A percentile compares a stretch with the other conserved stretches of the same genome.
phyloP scores from a whole-genome alignment of 2,797 vertebrate species.

The Lagorchestes hirsutus region DNA sequence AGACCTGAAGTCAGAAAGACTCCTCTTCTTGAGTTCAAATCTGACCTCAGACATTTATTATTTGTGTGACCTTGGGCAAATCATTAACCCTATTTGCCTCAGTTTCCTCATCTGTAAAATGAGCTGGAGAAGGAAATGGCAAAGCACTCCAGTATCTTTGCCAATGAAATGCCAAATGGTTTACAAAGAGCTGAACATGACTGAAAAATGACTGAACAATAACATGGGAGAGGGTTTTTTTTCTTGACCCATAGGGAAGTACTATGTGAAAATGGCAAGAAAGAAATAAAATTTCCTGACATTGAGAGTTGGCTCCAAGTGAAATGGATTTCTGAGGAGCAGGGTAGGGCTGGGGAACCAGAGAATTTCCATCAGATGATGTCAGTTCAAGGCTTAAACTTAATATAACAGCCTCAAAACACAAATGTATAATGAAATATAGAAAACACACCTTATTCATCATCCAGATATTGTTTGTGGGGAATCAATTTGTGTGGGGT shows the following conservation, averaged over 20 bases:
- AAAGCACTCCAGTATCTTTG: background rate
- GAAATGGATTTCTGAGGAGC: background rate
- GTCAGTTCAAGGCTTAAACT: background rate
- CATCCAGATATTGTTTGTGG: background rate
- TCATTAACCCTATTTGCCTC: background rate
- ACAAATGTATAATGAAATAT: background rate
- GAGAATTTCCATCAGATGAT: background rate
- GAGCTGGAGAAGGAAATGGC: background rate
- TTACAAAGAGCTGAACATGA: background rate
- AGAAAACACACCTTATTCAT: background rate
- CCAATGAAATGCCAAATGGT: background rate
- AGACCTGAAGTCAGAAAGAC: background rate
- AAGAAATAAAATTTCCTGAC: background rate
- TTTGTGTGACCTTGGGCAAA: background rate
- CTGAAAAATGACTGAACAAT: background rate
- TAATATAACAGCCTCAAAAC: background rate
- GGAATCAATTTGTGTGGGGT: background rate
- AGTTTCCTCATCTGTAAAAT: background rate
- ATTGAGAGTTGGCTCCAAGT: background rate
- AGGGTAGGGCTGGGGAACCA: background rate
- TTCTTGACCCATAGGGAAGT: background rate
- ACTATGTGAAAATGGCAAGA: background rate
- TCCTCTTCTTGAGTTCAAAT: background rate
- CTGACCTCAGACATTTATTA: background rate
- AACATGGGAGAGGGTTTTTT: background rate